These are phyloP conservation scores for Atrichornis clamosus DNA, from an alignment of 2,113 vertebrate genomes.

Conservation along the genomic window DNA sequence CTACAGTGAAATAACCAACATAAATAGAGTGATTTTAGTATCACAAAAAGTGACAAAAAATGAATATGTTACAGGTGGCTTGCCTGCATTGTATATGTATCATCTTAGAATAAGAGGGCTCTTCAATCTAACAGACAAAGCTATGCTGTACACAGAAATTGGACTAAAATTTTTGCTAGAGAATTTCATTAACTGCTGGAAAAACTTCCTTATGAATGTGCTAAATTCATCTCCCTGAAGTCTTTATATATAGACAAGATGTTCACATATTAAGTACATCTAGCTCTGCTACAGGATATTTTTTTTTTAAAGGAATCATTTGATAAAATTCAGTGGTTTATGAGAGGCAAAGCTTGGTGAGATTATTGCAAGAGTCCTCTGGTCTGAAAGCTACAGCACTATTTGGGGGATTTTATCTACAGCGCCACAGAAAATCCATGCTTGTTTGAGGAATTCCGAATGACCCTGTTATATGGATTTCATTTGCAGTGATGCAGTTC, in stretches of 20 bases:
- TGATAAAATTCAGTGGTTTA: neutral
- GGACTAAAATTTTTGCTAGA: neutral
- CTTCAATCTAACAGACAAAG: neutral
- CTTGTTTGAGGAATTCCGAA: neutral
- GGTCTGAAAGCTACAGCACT: neutral
- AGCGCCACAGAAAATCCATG: neutral
- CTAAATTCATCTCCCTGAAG: neutral
- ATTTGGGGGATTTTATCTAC: neutral
- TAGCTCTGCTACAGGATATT: neutral
- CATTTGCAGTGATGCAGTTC: neutral
- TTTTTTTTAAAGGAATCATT: neutral
- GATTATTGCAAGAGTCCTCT: neutral
- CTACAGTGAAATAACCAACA: neutral
- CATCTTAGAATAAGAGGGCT: neutral
- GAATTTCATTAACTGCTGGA: neutral
- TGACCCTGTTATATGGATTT: neutral
- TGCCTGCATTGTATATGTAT: neutral
- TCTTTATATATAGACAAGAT: neutral
- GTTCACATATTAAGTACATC: neutral
- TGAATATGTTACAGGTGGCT: neutral
- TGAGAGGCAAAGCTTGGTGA: neutral
- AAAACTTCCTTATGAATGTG: neutral
- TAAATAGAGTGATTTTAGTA: neutral
- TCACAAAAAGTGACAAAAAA: neutral
- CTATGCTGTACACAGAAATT: neutral